Evolutionary conservation across 2,797 vertebrate genomes (phyloP).

Genomic region (Lagocephalus sceleratus): DNA sequence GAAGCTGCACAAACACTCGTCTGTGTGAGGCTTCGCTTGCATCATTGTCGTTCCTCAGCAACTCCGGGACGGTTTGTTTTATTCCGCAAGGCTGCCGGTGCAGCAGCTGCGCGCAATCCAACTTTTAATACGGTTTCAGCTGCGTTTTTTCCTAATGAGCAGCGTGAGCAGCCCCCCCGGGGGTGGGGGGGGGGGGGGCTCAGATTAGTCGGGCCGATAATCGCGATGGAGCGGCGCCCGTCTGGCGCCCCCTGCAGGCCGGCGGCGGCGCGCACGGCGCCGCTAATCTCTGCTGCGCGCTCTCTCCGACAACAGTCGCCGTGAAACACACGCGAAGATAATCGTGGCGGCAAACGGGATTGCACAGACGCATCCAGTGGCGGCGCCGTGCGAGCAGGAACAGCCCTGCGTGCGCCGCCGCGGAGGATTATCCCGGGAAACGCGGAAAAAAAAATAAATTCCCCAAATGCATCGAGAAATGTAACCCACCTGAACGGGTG

Average conservation of each 20-base stretch:
- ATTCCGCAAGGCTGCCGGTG: constrained; percentile 7
- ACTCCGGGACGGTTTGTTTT: constrained; percentile 3
- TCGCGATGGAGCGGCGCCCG: constrained; percentile 14
- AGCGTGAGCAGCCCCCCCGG: constrained; percentile 11
- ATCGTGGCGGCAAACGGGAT: constrained; percentile 39
- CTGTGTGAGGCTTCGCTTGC: constrained; percentile 1
- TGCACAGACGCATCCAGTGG: constrained; percentile 25
- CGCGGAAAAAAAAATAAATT: neutral
- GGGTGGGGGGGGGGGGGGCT: too few species aligned
- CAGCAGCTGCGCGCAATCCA: constrained; percentile 12
- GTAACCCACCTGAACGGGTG: neutral
- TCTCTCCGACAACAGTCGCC: neutral
- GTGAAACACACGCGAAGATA: constrained; percentile 11
- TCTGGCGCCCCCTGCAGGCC: constrained; percentile 61
- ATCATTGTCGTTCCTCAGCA: constrained; percentile 14
- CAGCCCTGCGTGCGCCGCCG: constrained; percentile 3
- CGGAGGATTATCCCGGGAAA: constrained; percentile 6
- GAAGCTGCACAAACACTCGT: constrained; percentile 2
- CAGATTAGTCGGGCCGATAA: constrained; percentile 12
- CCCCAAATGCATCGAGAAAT: constrained; percentile 2
- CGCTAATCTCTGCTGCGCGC: constrained; percentile 45
- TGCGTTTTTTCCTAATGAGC: constrained; percentile 15
- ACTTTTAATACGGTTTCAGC: constrained; percentile 9
- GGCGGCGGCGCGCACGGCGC: constrained; percentile 13
- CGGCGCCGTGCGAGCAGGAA: constrained; percentile 18